Conservation (phyloP, 1,140 invertebrate species). For the Camponotus floridanus region DNA sequence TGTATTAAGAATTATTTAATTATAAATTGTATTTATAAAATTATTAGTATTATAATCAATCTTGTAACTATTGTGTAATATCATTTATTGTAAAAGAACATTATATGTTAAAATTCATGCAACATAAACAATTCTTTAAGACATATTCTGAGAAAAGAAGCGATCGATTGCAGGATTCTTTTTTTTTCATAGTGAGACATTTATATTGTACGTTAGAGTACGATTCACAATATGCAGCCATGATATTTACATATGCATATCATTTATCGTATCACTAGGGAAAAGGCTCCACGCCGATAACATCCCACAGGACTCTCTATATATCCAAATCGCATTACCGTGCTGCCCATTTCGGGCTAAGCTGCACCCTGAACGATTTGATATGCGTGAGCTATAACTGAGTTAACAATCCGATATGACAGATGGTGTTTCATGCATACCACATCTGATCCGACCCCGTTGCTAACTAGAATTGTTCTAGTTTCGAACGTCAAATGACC, state of each 20-base stretch:
- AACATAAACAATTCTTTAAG: background rate
- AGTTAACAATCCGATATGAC: constrained; percentile 84
- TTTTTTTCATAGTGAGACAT: constrained; percentile 17
- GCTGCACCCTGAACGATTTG: constrained; percentile 82
- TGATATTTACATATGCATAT: constrained; percentile 85
- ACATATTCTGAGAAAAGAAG: background rate
- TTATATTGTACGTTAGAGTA: constrained; percentile 64
- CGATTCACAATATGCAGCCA: constrained; percentile 79
- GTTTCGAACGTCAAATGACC: constrained; percentile 8
- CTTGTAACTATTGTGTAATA: background rate
- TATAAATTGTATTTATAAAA: background rate
- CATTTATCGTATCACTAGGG: constrained; percentile 82
- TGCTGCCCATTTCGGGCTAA: constrained; percentile 77
- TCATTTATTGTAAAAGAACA: background rate
- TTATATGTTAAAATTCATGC: background rate
- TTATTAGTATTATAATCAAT: background rate
- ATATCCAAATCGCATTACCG: constrained; percentile 85
- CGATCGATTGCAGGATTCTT: background rate
- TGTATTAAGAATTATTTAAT: background rate
- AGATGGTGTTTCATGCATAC: constrained; percentile 80
- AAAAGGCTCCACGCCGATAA: constrained; percentile 73
- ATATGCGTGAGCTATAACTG: constrained; percentile 83
- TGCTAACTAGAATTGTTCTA: constrained; percentile 19
- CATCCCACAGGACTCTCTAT: constrained; percentile 83
- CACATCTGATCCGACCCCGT: constrained; percentile 36